Conservation (phyloP, 2,113 vertebrate species). For the Tonatia bakeri region DNA sequence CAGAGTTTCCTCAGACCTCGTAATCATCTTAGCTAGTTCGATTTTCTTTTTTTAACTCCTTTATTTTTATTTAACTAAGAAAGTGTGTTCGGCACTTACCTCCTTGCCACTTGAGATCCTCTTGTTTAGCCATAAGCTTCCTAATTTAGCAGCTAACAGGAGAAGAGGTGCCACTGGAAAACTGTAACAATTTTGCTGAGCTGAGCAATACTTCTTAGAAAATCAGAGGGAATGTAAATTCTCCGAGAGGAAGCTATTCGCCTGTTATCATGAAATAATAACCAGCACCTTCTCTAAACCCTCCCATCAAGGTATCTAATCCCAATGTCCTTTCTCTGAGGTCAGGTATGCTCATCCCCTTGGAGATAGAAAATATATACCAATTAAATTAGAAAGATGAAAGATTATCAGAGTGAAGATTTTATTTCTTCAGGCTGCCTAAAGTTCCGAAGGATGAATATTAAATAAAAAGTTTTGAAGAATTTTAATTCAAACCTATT, state of each 20-base stretch:
- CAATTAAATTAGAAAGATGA: constrained; percentile 17
- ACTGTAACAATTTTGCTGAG: background rate
- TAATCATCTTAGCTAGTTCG: background rate
- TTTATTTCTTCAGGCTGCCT: background rate
- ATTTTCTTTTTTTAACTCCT: background rate
- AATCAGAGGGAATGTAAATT: background rate
- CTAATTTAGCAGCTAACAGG: background rate
- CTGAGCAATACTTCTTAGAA: background rate
- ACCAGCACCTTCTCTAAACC: background rate
- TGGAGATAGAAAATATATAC: background rate
- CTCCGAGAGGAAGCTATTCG: background rate
- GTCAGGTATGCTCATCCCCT: background rate
- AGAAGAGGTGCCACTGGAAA: background rate
- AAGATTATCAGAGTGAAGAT: background rate
- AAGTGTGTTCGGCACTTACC: background rate
- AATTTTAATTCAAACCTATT: background rate
- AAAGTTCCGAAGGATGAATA: background rate
- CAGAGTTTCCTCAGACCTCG: background rate
- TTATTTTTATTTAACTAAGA: background rate
- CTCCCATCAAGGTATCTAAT: background rate
- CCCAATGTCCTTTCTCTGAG: background rate
- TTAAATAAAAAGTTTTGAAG: background rate
- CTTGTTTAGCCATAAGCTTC: background rate
- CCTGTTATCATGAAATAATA: background rate
- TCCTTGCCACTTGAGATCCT: background rate